These are phyloP conservation scores for Dendrolimus kikuchii DNA, from an alignment of 1,140 invertebrate genomes.

Conservation along the genomic window DNA sequence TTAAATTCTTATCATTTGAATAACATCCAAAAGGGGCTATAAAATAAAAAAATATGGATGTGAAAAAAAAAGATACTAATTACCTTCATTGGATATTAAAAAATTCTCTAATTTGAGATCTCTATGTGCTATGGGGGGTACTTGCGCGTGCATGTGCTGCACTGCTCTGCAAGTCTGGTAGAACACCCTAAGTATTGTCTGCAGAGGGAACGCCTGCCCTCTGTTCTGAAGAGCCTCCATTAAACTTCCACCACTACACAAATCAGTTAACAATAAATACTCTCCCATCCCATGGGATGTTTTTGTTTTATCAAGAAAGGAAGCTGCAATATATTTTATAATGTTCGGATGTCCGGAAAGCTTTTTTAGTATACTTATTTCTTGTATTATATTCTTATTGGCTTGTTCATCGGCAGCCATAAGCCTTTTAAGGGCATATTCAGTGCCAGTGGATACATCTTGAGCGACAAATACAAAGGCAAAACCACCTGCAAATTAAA, in stretches of 20 bases:
- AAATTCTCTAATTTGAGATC: conserved; percentile 91
- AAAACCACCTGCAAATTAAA: conserved; percentile 86
- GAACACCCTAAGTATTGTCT: conserved; percentile 90
- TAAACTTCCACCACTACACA: conserved; percentile 83
- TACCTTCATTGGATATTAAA: conserved; percentile 73
- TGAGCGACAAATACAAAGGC: conserved; percentile 95
- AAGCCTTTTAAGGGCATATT: conserved; percentile 92
- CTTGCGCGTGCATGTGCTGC: conserved; percentile 93
- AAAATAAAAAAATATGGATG: not conserved
- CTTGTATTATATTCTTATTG: conserved; percentile 83
- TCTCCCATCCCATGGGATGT: conserved; percentile 79
- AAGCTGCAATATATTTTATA: conserved; percentile 84
- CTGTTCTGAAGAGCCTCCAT: conserved; percentile 84
- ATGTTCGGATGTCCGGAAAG: conserved; percentile 86
- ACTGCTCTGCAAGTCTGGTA: conserved; percentile 94
- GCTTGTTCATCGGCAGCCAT: conserved; percentile 85
- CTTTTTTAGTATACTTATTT: conserved; percentile 85
- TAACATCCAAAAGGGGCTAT: not conserved
- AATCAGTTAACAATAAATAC: conserved; percentile 81
- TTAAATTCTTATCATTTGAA: too few relatives aligned
- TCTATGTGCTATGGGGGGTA: conserved; percentile 91
- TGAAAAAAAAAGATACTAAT: conserved; percentile 9
- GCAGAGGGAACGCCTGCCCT: conserved; percentile 75
- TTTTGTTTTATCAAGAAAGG: conserved; percentile 80
- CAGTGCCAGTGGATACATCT: conserved; percentile 87